Percentiles rank a stretch among this genome's conserved stretches.
phyloP scores from a whole-genome alignment of 2,113 vertebrate genomes.

The Poeciliopsis retropinna region DNA sequence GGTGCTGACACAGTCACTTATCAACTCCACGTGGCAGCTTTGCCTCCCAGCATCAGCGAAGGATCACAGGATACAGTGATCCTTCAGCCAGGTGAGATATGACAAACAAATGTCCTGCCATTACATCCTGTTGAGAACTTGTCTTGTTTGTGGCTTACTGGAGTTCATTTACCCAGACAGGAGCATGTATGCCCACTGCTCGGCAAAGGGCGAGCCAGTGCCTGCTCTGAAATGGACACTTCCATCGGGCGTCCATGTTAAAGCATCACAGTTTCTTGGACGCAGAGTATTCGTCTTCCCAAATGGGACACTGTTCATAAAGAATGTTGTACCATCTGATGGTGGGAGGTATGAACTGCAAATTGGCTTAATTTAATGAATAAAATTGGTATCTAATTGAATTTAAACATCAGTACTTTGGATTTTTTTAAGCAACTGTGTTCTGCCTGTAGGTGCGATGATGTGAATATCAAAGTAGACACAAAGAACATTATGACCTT shows the following conservation, averaged over 20 bases:
- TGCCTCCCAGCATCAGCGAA: conserved; percentile 79
- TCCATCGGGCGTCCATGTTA: conserved; percentile 72
- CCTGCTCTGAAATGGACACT: conserved; percentile 80
- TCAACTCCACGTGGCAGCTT: conserved; percentile 76
- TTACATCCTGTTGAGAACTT: not conserved
- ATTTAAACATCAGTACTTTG: no score
- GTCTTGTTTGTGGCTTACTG: not conserved
- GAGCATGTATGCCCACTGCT: conserved; percentile 78
- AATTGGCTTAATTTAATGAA: not conserved
- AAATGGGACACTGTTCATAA: conserved; percentile 80
- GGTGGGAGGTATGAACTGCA: conserved; percentile 66
- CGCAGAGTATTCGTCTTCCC: conserved; percentile 78
- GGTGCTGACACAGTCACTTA: conserved; percentile 82
- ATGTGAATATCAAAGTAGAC: no score
- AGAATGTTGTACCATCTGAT: conserved; percentile 66
- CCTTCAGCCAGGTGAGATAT: conserved; percentile 61
- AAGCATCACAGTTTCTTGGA: conserved; percentile 78
- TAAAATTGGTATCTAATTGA: not conserved
- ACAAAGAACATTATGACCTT: no score
- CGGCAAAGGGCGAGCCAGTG: conserved; percentile 75
- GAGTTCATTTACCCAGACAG: conserved; percentile 56
- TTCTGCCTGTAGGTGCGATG: no score
- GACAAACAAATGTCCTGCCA: not conserved
- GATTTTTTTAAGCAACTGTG: no score
- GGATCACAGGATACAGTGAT: conserved; percentile 59